Percentiles rank a stretch among this genome's conserved stretches.
Conservation (phyloP, 2,113 vertebrate species). For the Symphodus melops region DNA sequence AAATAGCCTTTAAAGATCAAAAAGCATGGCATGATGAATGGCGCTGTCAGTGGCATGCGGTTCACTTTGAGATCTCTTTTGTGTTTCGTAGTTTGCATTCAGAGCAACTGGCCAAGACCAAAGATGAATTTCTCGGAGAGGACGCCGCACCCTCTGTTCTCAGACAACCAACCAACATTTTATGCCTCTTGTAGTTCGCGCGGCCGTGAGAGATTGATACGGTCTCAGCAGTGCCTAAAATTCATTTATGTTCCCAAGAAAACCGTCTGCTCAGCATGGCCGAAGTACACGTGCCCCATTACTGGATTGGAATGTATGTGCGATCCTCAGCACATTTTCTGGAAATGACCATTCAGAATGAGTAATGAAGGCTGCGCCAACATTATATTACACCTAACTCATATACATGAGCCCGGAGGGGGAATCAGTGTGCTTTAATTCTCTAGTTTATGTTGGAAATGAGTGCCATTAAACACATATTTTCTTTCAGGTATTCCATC, state of each 20-base stretch:
- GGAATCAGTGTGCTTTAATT: constrained; percentile 42
- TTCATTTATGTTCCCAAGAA: constrained; percentile 58
- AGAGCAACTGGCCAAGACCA: constrained; percentile 26
- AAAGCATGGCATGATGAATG: constrained; percentile 63
- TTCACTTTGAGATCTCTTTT: constrained; percentile 48
- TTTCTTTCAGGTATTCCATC: constrained; percentile 90
- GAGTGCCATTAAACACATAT: constrained; percentile 53
- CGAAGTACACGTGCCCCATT: constrained; percentile 57
- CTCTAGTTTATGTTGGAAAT: constrained; percentile 47
- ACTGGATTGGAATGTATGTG: constrained; percentile 63
- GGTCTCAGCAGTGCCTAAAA: constrained; percentile 49
- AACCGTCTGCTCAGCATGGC: constrained; percentile 67
- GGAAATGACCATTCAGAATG: constrained; percentile 76
- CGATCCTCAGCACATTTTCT: constrained; percentile 72
- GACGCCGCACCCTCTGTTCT: constrained; percentile 36
- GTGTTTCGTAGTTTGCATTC: constrained; percentile 49
- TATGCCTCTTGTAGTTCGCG: constrained; percentile 36
- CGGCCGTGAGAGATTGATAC: constrained; percentile 57
- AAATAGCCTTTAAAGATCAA: constrained; percentile 66
- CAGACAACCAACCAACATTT: constrained; percentile 35
- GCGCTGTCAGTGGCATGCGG: constrained; percentile 43
- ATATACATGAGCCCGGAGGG: constrained; percentile 51
- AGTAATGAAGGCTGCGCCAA: constrained; percentile 67
- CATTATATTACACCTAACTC: constrained; percentile 65
- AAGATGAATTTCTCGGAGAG: constrained; percentile 33